phyloP scores from a whole-genome alignment of 2,797 vertebrate species.

The Rhinophrynus dorsalis region DNA sequence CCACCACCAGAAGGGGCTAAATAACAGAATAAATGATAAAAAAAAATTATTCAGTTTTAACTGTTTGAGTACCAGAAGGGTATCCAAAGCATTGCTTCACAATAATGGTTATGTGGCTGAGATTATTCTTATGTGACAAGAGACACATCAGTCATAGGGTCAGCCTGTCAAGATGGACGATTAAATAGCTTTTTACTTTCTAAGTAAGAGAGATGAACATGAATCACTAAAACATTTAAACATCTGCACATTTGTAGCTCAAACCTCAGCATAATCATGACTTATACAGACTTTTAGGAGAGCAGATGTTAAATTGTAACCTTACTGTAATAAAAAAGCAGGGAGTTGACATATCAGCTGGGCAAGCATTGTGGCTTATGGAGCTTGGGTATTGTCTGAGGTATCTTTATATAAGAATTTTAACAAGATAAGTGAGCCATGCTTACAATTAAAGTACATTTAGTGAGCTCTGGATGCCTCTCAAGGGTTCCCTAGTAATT shows the following conservation, averaged over 20 bases:
- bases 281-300: slow-evolving; percentile 4
- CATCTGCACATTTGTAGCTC: neutral
- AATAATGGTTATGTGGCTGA: no score
- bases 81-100: no score
- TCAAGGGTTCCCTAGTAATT: slow-evolving; percentile 6
- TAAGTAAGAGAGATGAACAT: neutral
- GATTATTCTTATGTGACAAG: no score
- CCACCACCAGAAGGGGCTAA: no score
- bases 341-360: slow-evolving; percentile 29
- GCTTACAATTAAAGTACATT: slow-evolving; percentile 13
- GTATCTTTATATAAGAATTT: slow-evolving; percentile 23
- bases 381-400: slow-evolving; percentile 3
- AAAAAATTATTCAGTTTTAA: no score
- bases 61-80: no score
- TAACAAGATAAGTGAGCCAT: slow-evolving; percentile 25
- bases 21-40: no score
- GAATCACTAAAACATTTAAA: neutral
- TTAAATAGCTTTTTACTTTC: no score
- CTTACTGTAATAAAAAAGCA: slow-evolving; percentile 31
- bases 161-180: no score
- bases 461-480: neutral
- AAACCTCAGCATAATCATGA: slow-evolving; percentile 6
- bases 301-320: slow-evolving; percentile 37
- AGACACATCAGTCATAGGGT: no score
- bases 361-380: slow-evolving; percentile 11